Percentiles rank a stretch among this genome's conserved stretches.
Evolutionary conservation across 2,888 invertebrate genomes (phyloP).

Genomic region (Flexamia atlantica): DNA sequence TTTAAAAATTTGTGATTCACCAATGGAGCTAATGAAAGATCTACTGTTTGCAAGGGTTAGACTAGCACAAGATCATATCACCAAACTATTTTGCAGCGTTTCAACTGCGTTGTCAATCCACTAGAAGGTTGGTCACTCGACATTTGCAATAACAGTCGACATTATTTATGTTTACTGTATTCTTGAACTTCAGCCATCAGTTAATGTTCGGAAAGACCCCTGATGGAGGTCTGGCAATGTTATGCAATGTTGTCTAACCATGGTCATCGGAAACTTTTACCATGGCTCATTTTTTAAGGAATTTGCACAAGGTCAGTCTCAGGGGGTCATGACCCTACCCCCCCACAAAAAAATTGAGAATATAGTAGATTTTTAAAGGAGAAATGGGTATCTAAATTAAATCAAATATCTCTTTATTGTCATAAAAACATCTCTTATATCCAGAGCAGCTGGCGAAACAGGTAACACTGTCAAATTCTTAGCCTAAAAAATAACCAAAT

Average conservation of each 20-base stretch:
- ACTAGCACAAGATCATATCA: constrained; percentile 4
- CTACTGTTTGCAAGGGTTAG: not conserved
- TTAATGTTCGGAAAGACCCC: not conserved
- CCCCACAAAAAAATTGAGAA: no score
- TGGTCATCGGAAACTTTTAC: not conserved
- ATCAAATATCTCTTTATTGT: no score
- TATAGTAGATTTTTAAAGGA: no score
- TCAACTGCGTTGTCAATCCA: not conserved
- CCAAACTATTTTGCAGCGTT: constrained; percentile 8
- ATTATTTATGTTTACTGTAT: constrained; percentile 5
- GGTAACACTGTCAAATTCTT: no score
- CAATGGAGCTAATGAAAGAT: not conserved
- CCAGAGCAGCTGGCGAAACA: no score
- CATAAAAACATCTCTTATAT: no score
- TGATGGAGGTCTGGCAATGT: not conserved
- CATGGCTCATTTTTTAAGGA: not conserved
- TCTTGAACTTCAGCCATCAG: not conserved
- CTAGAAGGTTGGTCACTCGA: constrained; percentile 1
- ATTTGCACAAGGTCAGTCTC: no score
- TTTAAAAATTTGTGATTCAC: not conserved
- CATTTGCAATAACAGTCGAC: not conserved
- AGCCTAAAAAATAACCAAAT: no score
- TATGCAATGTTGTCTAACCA: no score
- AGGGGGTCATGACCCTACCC: no score
- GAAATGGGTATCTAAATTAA: no score